Evolutionary conservation across 2,113 vertebrate genomes (phyloP).

Genomic region (Columba livia): DNA sequence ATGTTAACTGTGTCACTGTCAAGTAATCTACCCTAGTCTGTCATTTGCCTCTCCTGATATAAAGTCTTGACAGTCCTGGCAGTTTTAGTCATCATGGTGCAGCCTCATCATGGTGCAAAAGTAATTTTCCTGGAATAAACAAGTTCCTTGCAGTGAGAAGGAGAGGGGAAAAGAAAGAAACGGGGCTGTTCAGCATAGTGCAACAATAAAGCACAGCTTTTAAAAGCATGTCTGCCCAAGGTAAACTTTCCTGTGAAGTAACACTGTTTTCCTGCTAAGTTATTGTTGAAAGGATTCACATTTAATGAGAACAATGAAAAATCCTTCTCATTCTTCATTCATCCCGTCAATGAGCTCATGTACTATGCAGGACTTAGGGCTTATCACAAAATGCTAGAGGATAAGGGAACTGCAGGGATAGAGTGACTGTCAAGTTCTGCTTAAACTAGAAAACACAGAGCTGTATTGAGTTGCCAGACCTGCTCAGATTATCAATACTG

Average conservation of each 20-base stretch:
- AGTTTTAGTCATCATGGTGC: background rate
- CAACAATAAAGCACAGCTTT: background rate
- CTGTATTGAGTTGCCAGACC: background rate
- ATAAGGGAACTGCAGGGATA: background rate
- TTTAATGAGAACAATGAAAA: background rate
- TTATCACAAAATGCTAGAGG: slow-evolving; percentile 5
- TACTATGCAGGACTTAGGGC: background rate
- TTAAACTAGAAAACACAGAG: background rate
- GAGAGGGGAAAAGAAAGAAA: background rate
- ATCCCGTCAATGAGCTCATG: slow-evolving; percentile 4
- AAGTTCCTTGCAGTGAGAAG: background rate
- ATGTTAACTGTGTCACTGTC: background rate
- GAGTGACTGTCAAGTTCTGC: background rate
- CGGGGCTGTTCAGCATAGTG: background rate
- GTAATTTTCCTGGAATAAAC: background rate
- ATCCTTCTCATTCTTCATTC: background rate
- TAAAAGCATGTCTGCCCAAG: background rate
- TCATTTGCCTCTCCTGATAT: background rate
- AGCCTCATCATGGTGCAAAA: background rate
- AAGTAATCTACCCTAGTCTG: fast-evolving
- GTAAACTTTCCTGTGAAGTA: background rate
- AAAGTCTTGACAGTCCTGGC: background rate
- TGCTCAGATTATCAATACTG: background rate
- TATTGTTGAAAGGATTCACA: slow-evolving; percentile 16
- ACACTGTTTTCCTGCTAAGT: background rate